phyloP scores from a whole-genome alignment of 2,797 vertebrate species.

The Discoglossus pictus region DNA sequence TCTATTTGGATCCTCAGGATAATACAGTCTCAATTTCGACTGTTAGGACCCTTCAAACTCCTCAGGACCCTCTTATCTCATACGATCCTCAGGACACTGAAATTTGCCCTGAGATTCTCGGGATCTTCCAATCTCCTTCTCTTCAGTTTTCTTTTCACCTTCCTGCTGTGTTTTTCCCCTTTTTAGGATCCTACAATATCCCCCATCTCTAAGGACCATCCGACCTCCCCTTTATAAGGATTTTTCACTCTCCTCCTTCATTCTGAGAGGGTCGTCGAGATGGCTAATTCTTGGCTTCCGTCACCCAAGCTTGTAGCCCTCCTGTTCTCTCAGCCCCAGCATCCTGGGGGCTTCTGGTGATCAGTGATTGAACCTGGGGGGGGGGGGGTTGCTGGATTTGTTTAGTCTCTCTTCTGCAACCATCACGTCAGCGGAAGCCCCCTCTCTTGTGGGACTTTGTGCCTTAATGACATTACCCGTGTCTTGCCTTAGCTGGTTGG shows the following conservation, averaged over 20 bases:
- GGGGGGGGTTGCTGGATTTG: slow-evolving; percentile 3
- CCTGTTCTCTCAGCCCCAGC: slow-evolving; percentile 5
- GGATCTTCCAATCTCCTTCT: not conserved
- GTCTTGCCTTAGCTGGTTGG: slow-evolving; percentile 33
- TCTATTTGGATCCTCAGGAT: not conserved
- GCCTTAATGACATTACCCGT: slow-evolving; percentile 44
- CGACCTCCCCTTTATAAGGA: slow-evolving; percentile 10
- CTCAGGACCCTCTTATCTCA: too few relatives aligned
- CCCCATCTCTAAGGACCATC: not conserved
- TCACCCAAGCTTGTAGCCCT: slow-evolving; percentile 34
- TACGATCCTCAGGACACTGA: too few relatives aligned
- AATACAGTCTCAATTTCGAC: not conserved
- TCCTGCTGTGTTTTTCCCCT: slow-evolving; percentile 8
- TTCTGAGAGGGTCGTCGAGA: not conserved
- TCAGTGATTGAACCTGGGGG: not conserved
- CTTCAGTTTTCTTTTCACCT: not conserved
- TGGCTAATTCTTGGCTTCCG: slow-evolving; percentile 1
- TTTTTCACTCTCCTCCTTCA: not conserved
- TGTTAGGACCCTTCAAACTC: not conserved
- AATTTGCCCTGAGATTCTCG: not conserved
- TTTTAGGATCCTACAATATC: not conserved
- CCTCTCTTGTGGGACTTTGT: slow-evolving; percentile 38
- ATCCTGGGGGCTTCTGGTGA: slow-evolving; percentile 27
- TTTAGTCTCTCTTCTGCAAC: slow-evolving; percentile 12
- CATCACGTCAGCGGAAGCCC: slow-evolving; percentile 36